Evolutionary conservation across 2,888 invertebrate species (phyloP).

Genomic region (Drosophila mayaguana): DNA sequence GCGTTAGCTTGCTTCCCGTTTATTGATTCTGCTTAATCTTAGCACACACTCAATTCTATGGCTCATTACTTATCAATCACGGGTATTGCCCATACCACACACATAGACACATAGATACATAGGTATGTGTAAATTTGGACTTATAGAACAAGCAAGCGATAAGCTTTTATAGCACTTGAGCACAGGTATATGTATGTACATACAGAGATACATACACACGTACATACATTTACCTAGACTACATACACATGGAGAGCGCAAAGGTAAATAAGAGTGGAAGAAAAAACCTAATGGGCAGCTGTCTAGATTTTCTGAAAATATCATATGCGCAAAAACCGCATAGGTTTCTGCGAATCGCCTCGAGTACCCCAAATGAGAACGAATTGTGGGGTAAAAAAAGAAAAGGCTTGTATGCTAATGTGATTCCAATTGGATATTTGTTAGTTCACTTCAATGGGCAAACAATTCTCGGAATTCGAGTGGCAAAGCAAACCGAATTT

Average conservation of each 20-base stretch:
- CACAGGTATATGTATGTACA: too few relatives aligned
- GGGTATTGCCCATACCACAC: constrained; percentile 4
- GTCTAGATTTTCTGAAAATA: constrained; percentile 7
- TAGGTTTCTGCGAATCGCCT: constrained; percentile 13
- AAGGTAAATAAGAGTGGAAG: constrained; percentile 1
- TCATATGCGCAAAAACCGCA: background rate
- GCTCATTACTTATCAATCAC: constrained; percentile 34
- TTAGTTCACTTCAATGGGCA: background rate
- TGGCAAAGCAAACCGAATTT: constrained; percentile 3
- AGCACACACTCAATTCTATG: constrained; percentile 13
- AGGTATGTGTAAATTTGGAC: too few relatives aligned
- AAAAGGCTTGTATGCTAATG: constrained; percentile 7
- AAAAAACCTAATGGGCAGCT: background rate
- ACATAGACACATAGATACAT: background rate
- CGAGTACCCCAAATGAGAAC: background rate
- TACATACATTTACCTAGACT: constrained; percentile 1
- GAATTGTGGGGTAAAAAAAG: background rate
- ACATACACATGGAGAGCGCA: background rate
- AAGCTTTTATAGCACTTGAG: constrained; percentile 4
- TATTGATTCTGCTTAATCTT: constrained; percentile 21
- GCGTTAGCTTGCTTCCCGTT: background rate
- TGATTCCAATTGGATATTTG: constrained; percentile 16
- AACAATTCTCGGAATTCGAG: constrained; percentile 9
- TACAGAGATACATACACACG: background rate
- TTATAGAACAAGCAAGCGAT: constrained; percentile 16